A percentile compares a stretch with the other conserved stretches of the same genome.
Evolutionary conservation across 2,113 vertebrate genomes (phyloP).

Genomic region (Odocoileus virginianus): DNA sequence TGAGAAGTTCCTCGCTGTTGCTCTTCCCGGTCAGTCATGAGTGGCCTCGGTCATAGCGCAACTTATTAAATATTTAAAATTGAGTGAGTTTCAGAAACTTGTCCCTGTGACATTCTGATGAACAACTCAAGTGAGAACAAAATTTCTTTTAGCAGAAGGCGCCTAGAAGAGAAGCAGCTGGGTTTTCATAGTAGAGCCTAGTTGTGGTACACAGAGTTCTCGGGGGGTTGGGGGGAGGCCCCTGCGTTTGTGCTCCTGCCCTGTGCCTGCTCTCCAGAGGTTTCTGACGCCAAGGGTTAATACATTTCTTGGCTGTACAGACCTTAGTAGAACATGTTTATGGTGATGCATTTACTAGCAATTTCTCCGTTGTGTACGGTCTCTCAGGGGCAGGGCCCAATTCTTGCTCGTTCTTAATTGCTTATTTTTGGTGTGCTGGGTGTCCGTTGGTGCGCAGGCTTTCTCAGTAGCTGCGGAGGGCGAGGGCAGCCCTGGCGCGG

Average conservation of each 20-base stretch:
- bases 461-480: neutral
- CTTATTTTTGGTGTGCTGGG: neutral
- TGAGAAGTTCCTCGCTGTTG: neutral
- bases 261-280: neutral
- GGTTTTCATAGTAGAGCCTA: neutral
- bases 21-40: neutral
- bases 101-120: neutral
- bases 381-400: neutral
- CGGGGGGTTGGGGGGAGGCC: neutral
- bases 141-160: neutral
- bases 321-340: neutral
- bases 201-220: rapidly evolving
- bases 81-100: neutral
- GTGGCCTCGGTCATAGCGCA: neutral
- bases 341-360: neutral
- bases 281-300: neutral
- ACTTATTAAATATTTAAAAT: constrained; percentile 36
- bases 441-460: rapidly evolving
- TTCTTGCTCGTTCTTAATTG: neutral
- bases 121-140: neutral
- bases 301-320: neutral
- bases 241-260: neutral
- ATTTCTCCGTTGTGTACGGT: neutral
- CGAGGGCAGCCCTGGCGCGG: rapidly evolving
- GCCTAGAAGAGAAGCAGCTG: neutral